phyloP scores from a whole-genome alignment of 2,888 invertebrate genomes.

The Parnassius apollo region DNA sequence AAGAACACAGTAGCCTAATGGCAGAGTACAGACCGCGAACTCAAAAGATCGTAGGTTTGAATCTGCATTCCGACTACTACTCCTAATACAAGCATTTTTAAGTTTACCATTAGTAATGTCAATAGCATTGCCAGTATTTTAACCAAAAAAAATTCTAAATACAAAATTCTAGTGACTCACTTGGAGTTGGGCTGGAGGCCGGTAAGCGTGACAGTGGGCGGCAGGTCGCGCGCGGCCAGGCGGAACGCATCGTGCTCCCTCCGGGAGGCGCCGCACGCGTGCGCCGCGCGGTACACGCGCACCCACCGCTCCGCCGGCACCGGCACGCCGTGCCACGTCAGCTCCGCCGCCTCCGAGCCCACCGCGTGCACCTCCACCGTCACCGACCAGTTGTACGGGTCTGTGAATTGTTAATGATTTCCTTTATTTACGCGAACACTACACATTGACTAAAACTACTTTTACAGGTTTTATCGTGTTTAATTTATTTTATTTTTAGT shows the following conservation, averaged over 20 bases:
- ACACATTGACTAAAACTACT: no score
- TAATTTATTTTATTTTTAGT: no score
- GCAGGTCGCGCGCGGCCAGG: conserved; percentile 62
- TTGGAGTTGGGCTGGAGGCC: conserved; percentile 83
- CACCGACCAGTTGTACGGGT: conserved; percentile 92
- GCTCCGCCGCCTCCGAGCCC: conserved; percentile 88
- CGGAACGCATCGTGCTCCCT: conserved; percentile 67
- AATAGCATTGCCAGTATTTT: no score
- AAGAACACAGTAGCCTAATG: no score
- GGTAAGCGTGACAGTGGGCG: conserved; percentile 55
- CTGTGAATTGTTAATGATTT: conserved; percentile 49
- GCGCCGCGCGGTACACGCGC: conserved; percentile 91
- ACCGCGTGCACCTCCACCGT: conserved; percentile 87
- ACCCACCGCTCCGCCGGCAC: conserved; percentile 94
- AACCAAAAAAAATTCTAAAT: no score
- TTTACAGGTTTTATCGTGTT: no score
- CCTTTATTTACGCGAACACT: no score
- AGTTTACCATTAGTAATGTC: no score
- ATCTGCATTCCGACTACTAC: no score
- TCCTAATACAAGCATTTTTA: no score
- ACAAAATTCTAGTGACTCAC: conserved; percentile 35
- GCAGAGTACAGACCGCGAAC: no score
- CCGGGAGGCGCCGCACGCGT: conserved; percentile 71
- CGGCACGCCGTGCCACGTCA: conserved; percentile 92
- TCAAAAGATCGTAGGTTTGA: no score